Evolutionary conservation across 2,888 invertebrate genomes (phyloP), one percentile per base, ranked within the genome.

Genomic region (Apamea epomidion): DNA sequence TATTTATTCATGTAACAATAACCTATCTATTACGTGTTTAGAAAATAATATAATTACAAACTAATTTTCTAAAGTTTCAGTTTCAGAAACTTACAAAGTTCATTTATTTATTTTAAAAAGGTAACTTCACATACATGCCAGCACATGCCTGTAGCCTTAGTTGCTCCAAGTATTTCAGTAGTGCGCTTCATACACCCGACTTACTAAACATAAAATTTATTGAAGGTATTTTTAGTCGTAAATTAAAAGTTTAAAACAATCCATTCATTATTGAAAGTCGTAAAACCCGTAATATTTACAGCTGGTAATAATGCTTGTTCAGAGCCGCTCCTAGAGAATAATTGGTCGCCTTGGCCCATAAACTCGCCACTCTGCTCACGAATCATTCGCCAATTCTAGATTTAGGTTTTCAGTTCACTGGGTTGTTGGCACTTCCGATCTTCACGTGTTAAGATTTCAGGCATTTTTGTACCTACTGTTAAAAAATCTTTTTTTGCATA

Each of bases 341-440:
- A 94, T 95, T 94, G 94, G 94, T 96, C 89, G 94, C 97, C 97
- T 97, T 97, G 97, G 95, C 96, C 97, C 94, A 95, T 95, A 94
- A 95, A 94, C 92, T 92, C 92, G 91, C 87, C 91, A 91, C 93
- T 92, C 93, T 92, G 92, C 93, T 94, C 93, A 91, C 93, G 91
- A 92, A 93, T 93, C 94, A 95, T 95, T 96, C 95, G 95, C 94
- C 96, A 96, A 95, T 96, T 96, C 96, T 95, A 96, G 96, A 97
- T 96, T 96, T 96, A 96, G 97, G 97, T 97, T 96, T 97, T 95
- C 96, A 96, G 97, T 93, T 96, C 96, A 97, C 92, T 95, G 93
- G 95, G 95, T 95, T 96, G 95, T 91, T 92, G 92, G 91, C 91
- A 93, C 93, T 95, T 95, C 94, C 94, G 93, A 95, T 92, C 89